Evolutionary conservation across 2,113 vertebrate genomes (phyloP).

Genomic region (Casuarius casuarius): DNA sequence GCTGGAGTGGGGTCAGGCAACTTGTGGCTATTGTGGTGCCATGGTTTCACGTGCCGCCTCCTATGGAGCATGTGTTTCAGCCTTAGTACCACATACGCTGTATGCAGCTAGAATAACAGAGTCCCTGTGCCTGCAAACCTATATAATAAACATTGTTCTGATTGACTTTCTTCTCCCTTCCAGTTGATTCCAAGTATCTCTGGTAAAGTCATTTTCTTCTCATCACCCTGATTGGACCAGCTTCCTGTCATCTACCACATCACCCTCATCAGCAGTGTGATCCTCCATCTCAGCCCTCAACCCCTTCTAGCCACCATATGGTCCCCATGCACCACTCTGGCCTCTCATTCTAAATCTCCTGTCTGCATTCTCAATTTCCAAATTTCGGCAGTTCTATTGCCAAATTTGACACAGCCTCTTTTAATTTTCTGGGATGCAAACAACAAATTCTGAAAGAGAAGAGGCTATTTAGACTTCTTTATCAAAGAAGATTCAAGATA

Average conservation of each 20-base stretch:
- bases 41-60: not conserved
- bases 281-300: not conserved
- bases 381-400: not conserved
- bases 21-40: not conserved
- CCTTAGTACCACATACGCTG: not conserved
- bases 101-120: not conserved
- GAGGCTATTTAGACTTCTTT: not conserved
- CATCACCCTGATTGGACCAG: not conserved
- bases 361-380: not conserved
- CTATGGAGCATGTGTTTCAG: not conserved
- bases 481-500: not conserved
- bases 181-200: not conserved
- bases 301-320: not conserved
- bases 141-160: not conserved
- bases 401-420: not conserved
- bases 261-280: not conserved
- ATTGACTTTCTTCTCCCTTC: not conserved
- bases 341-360: not conserved
- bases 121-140: not conserved
- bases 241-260: not conserved
- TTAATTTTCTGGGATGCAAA: not conserved
- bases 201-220: constrained; percentile 7
- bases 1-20: not conserved
- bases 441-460: not conserved
- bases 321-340: not conserved